These are phyloP conservation scores for Antheraea mylitta DNA, from an alignment of 1,140 invertebrate species.

Conservation along the genomic window DNA sequence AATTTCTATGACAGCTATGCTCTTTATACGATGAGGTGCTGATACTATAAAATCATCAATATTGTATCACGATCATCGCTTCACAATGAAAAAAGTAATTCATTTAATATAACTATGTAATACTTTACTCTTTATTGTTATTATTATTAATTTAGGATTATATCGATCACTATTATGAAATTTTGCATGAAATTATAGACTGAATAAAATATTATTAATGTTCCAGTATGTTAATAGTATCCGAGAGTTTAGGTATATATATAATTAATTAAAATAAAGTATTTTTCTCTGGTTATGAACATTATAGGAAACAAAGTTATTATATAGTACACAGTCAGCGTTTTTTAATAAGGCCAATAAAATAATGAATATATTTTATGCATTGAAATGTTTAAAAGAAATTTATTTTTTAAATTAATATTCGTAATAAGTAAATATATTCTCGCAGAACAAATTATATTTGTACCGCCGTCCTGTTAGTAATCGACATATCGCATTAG, in stretches of 20 bases:
- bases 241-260: neutral
- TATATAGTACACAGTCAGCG: too few relatives aligned
- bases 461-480: constrained; percentile 60
- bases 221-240: constrained; percentile 2
- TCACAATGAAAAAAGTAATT: neutral
- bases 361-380: neutral
- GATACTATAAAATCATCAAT: constrained; percentile 1
- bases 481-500: constrained; percentile 63
- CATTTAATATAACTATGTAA: constrained; percentile 9
- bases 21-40: constrained; percentile 52
- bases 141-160: constrained; percentile 31
- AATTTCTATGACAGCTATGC: too few relatives aligned
- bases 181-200: constrained; percentile 38
- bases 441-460: constrained; percentile 20
- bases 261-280: neutral
- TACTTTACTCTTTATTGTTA: constrained; percentile 9
- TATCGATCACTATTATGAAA: neutral
- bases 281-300: neutral
- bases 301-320: too few relatives aligned
- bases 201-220: constrained; percentile 33
- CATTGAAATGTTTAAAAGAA: neutral
- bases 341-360: neutral
- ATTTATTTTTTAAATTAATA: neutral
- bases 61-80: neutral
- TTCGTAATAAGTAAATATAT: constrained; percentile 5